phyloP scores from a whole-genome alignment of 1,140 invertebrate genomes.

The Bursaphelenchus mucronatus region DNA sequence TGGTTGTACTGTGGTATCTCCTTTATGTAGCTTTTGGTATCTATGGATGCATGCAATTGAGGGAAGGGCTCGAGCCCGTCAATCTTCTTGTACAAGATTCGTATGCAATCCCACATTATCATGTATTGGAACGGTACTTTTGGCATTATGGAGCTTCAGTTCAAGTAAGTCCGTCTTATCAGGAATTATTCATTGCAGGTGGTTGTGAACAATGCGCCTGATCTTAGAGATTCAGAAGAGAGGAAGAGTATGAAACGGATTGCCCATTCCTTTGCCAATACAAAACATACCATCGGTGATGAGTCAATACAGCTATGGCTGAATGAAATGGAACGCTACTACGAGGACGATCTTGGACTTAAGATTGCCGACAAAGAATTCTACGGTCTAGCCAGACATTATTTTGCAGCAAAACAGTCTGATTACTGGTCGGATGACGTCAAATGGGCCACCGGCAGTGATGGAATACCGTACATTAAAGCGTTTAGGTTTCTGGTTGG shows the following conservation, averaged over 20 bases:
- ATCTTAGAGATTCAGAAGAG: slow-evolving; percentile 76
- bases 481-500: slow-evolving; percentile 58
- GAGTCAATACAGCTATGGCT: slow-evolving; percentile 87
- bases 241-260: slow-evolving; percentile 76
- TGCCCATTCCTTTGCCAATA: slow-evolving; percentile 74
- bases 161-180: slow-evolving; percentile 37
- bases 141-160: slow-evolving; percentile 60
- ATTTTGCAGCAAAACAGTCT: slow-evolving; percentile 46
- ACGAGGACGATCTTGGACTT: slow-evolving; percentile 72
- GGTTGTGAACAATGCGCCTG: slow-evolving; percentile 75
- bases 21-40: slow-evolving; percentile 52
- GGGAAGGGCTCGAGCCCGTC: slow-evolving; percentile 58
- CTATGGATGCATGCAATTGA: slow-evolving; percentile 57
- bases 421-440: slow-evolving; percentile 59
- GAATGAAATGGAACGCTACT: slow-evolving; percentile 75
- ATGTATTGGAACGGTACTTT: slow-evolving; percentile 57
- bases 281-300: slow-evolving; percentile 71
- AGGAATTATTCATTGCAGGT: slow-evolving; percentile 67
- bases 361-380: slow-evolving; percentile 64
- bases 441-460: slow-evolving; percentile 40
- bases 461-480: slow-evolving; percentile 40
- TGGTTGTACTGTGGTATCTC: slow-evolving; percentile 51
- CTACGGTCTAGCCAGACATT: slow-evolving; percentile 53
- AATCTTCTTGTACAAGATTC: slow-evolving; percentile 58
- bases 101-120: slow-evolving; percentile 59